Conservation (phyloP, 2,113 vertebrate genomes). For the Tragelaphus scriptus region DNA sequence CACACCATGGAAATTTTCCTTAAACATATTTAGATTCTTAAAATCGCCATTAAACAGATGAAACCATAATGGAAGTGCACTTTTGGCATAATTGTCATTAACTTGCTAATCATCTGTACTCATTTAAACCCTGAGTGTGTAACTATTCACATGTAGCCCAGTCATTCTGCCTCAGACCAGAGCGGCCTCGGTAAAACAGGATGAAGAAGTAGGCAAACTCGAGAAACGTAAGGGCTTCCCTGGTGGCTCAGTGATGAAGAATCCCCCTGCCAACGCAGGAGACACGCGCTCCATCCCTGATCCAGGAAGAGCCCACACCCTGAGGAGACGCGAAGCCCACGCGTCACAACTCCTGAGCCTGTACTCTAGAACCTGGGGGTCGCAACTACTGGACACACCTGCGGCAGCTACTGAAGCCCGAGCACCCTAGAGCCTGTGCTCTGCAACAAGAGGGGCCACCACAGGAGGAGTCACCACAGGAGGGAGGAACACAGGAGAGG, state of each 20-base stretch:
- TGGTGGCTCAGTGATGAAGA: not conserved
- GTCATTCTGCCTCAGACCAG: not conserved
- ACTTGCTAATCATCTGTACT: constrained; percentile 41
- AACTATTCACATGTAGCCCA: not conserved
- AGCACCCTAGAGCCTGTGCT: not conserved
- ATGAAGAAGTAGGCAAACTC: not conserved
- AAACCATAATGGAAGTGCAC: constrained; percentile 45
- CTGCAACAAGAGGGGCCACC: not conserved
- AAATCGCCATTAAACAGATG: constrained; percentile 57
- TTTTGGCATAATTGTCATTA: constrained; percentile 38
- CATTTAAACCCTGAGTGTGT: not conserved
- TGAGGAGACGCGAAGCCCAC: accelerated
- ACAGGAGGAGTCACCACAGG: too few relatives aligned
- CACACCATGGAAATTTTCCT: constrained; percentile 45
- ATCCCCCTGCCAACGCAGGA: not conserved
- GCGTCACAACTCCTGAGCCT: not conserved
- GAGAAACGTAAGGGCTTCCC: not conserved
- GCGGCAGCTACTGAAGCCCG: not conserved
- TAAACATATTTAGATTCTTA: constrained; percentile 59
- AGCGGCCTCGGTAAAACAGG: not conserved
- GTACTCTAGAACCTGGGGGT: not conserved
- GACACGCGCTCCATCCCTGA: accelerated
- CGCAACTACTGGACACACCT: accelerated
- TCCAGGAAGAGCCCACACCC: not conserved
- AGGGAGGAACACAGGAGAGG: too few relatives aligned